Evolutionary conservation across 2,888 invertebrate genomes (phyloP), one percentile per base, ranked within the genome.

Genomic region (Acheta domesticus): DNA sequence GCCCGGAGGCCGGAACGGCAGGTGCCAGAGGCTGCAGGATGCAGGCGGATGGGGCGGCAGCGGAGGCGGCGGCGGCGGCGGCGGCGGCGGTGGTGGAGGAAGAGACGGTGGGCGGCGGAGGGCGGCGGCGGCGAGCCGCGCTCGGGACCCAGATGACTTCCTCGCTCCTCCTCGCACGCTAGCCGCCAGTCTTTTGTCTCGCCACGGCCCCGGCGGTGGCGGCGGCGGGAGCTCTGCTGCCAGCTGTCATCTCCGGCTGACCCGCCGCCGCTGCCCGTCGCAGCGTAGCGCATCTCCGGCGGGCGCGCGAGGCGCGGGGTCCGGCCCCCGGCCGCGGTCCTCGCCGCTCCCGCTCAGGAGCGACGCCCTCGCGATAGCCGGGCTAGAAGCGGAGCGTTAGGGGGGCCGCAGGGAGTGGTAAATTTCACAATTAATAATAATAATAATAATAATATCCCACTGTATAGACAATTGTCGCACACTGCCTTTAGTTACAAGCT

Each of bases 231-330:
- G 14, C 62, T 2, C 62, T 62, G 62, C 62, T n/a, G n/a, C 62
- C 62, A 62, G 62, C 62, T 62, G 62, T 62, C 62, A 62, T 62
- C 62, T 62, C 62, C 62, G 62, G 62, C n/a, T n/a, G 62, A n/a
- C 16, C 16, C 62, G n/a, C 62, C 62, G 14, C 62, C 48, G 49
- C 76, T 21, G 48, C 76, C 76, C 19, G 23, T 19, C 19, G 14
- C 23, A 36, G 48, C 76, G 76, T 48, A 76, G 48, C 76, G 21
- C 76, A 76, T 48, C 48, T 76, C 76, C 76, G 76, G 76, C 36
- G 12, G 75, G 76, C n/a, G 75, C 75, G 48, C 75, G 75, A 12
- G 75, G 48, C 76, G 19, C 23, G 21, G 48, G 11, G 21, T 16
- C 16, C 11, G 21, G 36, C 36, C 5, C 36, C 36, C 1, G 36